These are phyloP conservation scores for Heliornis fulica DNA, from an alignment of 2,113 vertebrate genomes.

Conservation along the genomic window DNA sequence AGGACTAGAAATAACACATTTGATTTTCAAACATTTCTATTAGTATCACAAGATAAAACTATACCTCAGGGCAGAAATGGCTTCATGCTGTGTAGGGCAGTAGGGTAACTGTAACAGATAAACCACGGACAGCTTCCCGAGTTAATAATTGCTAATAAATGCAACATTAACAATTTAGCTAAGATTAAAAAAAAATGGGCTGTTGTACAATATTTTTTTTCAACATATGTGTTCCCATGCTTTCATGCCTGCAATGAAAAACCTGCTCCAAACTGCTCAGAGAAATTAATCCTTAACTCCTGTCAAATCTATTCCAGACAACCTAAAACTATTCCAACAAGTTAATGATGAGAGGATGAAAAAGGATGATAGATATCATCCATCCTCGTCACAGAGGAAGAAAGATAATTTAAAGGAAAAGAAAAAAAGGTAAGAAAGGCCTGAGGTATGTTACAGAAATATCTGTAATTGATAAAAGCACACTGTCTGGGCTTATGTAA, in stretches of 20 bases:
- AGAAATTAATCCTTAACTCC: neutral
- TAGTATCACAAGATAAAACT: neutral
- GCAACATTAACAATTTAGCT: neutral
- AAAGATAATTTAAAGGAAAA: neutral
- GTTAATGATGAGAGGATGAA: neutral
- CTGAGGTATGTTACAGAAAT: neutral
- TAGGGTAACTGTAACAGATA: neutral
- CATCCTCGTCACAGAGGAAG: neutral
- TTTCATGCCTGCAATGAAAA: neutral
- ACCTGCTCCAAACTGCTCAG: neutral
- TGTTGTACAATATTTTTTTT: neutral
- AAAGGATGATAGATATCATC: neutral
- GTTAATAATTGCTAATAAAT: neutral
- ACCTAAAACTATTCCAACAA: neutral
- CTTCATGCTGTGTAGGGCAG: neutral
- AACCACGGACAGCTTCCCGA: neutral
- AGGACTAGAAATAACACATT: neutral
- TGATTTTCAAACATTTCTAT: neutral
- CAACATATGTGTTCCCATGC: rapidly evolving
- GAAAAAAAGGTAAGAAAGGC: neutral
- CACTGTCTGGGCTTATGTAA: neutral
- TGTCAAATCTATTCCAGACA: neutral
- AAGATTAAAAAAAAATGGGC: too few relatives aligned
- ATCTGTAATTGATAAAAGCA: neutral
- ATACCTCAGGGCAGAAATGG: neutral